Evolutionary conservation across 2,797 vertebrate species (phyloP), one percentile per base, ranked within the genome.

Genomic region (Nannoperca australis): DNA sequence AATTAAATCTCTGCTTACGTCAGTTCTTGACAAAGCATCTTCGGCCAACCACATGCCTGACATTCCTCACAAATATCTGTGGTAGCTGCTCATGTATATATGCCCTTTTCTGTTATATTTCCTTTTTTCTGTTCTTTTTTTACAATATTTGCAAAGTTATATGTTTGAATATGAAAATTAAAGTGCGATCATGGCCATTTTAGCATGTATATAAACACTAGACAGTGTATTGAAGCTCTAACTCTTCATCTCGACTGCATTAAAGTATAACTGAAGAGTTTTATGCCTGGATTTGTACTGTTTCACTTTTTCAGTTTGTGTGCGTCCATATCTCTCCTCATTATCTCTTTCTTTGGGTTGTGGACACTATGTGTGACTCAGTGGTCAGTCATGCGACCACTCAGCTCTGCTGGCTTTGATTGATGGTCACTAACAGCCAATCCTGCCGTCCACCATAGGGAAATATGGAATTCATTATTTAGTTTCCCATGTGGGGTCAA

Each of bases 381-480:
- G 61, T 91, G 89, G 84, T 82, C 90, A 84, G 83, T 93, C 86
- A 86, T 76, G 73, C 87, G 72, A 68, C 80, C 78, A 79, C 73
- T 76, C 89, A 91, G 88, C 83, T 79, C 72, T 73, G 78, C 83
- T 82, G 81, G 68, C 86, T 92, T 91, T 97, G 95, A 97, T 96
- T 95, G 95, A 96, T 95, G 93, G 91, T 87, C 87, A 83, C 87
- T 82, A 91, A 92, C 82, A 81, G 85, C 92, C 88, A 85, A 88
- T 91, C 90, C 83, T 68, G 69, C 85, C 30, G 38, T 86, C 89
- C 90, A 88, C 90, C 88, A 88, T 75, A 73, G 82, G 91, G 94
- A 96, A 97, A 96, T 96, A 96, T 96, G 95, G 95, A 96, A 97
- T 95, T 95, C 93, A 94, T 97, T 96, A 96, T 95, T 96, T 95